A percentile compares a stretch with the other conserved stretches of the same genome.
Evolutionary conservation across 2,113 vertebrate species (phyloP).

Genomic region (Neodontobutis hainanensis): DNA sequence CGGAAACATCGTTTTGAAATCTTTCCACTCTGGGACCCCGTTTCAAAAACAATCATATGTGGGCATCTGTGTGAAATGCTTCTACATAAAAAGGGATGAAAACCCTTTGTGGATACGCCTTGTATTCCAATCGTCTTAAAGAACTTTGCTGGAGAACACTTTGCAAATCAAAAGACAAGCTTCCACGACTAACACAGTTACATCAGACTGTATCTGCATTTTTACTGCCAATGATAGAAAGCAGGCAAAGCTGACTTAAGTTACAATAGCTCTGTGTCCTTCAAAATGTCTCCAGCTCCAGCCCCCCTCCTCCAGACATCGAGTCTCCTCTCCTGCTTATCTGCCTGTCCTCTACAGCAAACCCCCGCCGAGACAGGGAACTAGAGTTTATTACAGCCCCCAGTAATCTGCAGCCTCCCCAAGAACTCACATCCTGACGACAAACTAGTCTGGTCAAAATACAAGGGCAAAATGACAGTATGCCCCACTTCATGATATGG

Average conservation of each 20-base stretch:
- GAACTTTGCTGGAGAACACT: too few species aligned
- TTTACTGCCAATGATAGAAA: conserved; percentile 20
- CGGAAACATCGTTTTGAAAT: too few species aligned
- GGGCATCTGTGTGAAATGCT: too few species aligned
- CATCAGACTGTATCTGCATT: neutral
- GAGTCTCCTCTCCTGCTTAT: conserved; percentile 70
- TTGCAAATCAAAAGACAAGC: too few species aligned
- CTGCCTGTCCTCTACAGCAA: conserved; percentile 65
- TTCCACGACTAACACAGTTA: too few species aligned
- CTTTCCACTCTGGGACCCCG: too few species aligned
- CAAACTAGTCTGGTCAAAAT: conserved; percentile 16
- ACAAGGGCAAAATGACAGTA: neutral
- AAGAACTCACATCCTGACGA: conserved; percentile 45
- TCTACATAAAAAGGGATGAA: too few species aligned
- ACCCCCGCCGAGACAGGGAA: conserved; percentile 65
- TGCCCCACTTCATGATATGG: neutral
- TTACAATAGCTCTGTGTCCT: conserved; percentile 61
- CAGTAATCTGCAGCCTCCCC: conserved; percentile 61
- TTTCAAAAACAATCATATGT: too few species aligned
- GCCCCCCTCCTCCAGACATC: conserved; percentile 52
- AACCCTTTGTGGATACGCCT: too few species aligned
- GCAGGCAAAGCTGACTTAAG: conserved; percentile 52
- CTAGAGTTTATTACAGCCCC: conserved; percentile 70
- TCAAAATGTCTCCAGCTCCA: conserved; percentile 58
- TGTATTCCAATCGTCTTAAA: too few species aligned